Evolutionary conservation across 1,140 invertebrate species (phyloP), one percentile per base, ranked within the genome.

Genomic region (Agrilus planipennis): DNA sequence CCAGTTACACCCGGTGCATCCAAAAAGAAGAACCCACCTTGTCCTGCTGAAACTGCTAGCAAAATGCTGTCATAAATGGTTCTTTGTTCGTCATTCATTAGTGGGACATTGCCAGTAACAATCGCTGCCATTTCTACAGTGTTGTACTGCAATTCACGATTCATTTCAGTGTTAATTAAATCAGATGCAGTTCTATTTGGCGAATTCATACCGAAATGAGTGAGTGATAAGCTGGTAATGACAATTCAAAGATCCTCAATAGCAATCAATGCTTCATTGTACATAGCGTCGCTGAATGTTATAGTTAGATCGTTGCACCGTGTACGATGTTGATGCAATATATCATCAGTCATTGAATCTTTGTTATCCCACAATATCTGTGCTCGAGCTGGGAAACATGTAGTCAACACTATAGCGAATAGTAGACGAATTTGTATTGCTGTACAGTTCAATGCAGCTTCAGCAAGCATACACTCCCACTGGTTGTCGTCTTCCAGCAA

Each of bases 401-500:
- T 44, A 44, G 42, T 36, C 36, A 53, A 42, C 4, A 50, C 39
- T 36, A 53, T 44, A 39, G 48, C 38, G 29, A 51, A 53, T 34
- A 55, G 40, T 41, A 36, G 41, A 47, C 53, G 47, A 49, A 57
- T 50, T 47, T 54, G 42, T 39, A 20, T 49, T 45, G 44, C 39
- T 51, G 50, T 41, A 37, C 39, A 44, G 44, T 38, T 42, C 34
- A 50, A 48, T 47, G 47, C 47, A n/a, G 51, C 51, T 55, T 65
- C 57, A 45, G 31, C 47, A 47, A 67, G 46, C 41, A 51, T 49
- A 38, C 35, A 27, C 5, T 55, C 49, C 61, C 62, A 63, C 20
- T 63, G 54, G 29, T 50, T 42, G 41, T 66, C 59, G 46, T 65
- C 53, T 48, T 63, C 55, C 6, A 66, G 46, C 34, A 68, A 52